phyloP scores from a whole-genome alignment of 2,888 invertebrate genomes.

The Tholera decimalis region DNA sequence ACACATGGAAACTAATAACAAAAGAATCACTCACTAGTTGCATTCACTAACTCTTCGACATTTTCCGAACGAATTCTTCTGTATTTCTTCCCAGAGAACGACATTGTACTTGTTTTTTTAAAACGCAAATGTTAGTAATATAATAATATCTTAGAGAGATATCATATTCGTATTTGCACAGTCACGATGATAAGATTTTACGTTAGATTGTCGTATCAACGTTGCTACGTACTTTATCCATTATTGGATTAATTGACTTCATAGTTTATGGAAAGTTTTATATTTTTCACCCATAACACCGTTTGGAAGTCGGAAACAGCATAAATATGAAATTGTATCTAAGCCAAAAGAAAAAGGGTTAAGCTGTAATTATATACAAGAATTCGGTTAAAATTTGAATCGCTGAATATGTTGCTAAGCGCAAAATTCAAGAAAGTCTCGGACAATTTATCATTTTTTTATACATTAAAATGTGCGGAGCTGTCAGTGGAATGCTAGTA shows the following conservation, averaged over 20 bases:
- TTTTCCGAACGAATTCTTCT: constrained; percentile 78
- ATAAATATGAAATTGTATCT: neutral
- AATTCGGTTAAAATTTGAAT: no score
- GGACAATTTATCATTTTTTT: no score
- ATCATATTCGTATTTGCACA: constrained; percentile 10
- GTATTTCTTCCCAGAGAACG: constrained; percentile 81
- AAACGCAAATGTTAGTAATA: constrained; percentile 31
- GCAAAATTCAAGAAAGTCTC: no score
- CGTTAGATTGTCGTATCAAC: constrained; percentile 45
- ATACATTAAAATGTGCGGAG: no score
- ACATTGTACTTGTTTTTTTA: constrained; percentile 68
- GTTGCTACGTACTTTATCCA: constrained; percentile 22
- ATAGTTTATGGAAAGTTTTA: neutral
- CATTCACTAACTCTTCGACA: constrained; percentile 75
- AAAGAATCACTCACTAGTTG: constrained; percentile 75
- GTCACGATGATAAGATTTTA: constrained; percentile 56
- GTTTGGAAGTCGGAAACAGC: neutral
- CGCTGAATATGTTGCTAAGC: no score
- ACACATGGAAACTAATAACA: neutral
- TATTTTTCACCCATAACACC: neutral
- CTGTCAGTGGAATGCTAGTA: no score
- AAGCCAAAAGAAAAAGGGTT: no score
- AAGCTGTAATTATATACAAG: no score
- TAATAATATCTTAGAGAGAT: constrained; percentile 21
- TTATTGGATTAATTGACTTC: constrained; percentile 31